Evolutionary conservation across 30 jellyfish, hydroid and myxozoan genomes (phyloP).

Genomic region (Nemopilema nomurai): DNA sequence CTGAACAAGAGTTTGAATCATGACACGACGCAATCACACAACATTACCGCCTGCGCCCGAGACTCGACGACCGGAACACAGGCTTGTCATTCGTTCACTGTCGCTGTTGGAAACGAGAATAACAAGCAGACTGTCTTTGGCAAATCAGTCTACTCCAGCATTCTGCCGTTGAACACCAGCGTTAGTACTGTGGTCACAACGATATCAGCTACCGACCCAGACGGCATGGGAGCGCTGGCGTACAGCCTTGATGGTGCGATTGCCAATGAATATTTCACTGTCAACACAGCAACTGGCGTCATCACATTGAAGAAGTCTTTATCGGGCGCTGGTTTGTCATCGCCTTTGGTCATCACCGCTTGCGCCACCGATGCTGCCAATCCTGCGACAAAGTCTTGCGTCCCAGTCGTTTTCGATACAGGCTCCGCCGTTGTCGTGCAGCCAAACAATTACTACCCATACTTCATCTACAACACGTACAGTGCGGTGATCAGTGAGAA

Average conservation of each 20-base stretch:
- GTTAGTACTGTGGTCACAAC: slow-evolving; percentile 61
- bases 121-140: slow-evolving; percentile 72
- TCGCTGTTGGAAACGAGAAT: slow-evolving; percentile 64
- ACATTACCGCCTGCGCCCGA: slow-evolving; percentile 60
- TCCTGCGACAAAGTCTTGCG: slow-evolving; percentile 70
- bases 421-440: slow-evolving; percentile 8
- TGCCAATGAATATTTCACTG: slow-evolving; percentile 58
- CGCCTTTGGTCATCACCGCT: slow-evolving; percentile 58
- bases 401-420: slow-evolving; percentile 67
- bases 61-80: slow-evolving; percentile 28
- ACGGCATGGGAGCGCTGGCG: slow-evolving; percentile 65
- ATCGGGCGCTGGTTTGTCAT: slow-evolving; percentile 31
- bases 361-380: slow-evolving; percentile 82
- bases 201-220: slow-evolving; percentile 81
- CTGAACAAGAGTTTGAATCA: slow-evolving; percentile 44
- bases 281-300: slow-evolving; percentile 68
- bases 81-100: slow-evolving; percentile 47
- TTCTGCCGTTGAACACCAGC: slow-evolving; percentile 13
- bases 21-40: slow-evolving; percentile 32
- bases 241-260: slow-evolving; percentile 56
- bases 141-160: slow-evolving; percentile 18
- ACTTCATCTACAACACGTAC: slow-evolving; percentile 26
- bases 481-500: slow-evolving; percentile 55
- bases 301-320: slow-evolving; percentile 57
- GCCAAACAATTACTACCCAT: slow-evolving; percentile 54